Base-by-base conservation (phyloP, 2,113 vertebrate genomes). In the Ammodytes marinus region DNA sequence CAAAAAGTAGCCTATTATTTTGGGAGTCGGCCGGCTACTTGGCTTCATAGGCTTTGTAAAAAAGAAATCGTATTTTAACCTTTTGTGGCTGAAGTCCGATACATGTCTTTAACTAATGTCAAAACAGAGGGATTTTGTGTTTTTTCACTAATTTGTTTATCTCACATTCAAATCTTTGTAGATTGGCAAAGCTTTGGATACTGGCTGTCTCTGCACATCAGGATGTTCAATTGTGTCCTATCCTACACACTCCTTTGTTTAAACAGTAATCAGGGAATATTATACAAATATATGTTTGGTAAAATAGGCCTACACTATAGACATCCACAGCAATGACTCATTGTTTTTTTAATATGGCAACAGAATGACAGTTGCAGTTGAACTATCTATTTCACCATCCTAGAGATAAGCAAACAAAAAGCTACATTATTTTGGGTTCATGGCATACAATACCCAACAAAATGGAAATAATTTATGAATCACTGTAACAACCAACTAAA, bases 201-300 rank as follows among this genome's bases (percentile, higher is more conserved):
- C 42, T 69, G 19, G 7, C 17, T 2, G 4, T 46, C 11, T 60
- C 42, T 12, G 54, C 61, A 55, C 17, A 57, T 40, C n/a, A 82
- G n/a, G n/a, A 50, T 45, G 14, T 57, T 35, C 47, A 27, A 9
- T 72, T 60, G 61, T 77, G 47, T 77, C n/a, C 40, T 77, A 72
- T 83, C 69, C 69, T 49, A 35, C 68, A 60, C 54, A 77, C 67
- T 77, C 73, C 60, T 59, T 13, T 13, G 60, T 59, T 61, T 58
- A 55, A 67, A 40, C 42, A n/a, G 46, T 83, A 83, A 77, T 83
- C 81, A 68, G 12, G 14, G 69, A 68, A 69, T 67, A 47, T 67
- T 65, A 10, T 4, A 55, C 8, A 76, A 53, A 59, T 80, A 61
- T 58, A 67, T 10, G 17, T 50, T 12, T 64, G 17, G 10, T 50